Evolutionary conservation across 2,113 vertebrate species (phyloP), one percentile per base, ranked within the genome.

Genomic region (Sapayoa aenigma): DNA sequence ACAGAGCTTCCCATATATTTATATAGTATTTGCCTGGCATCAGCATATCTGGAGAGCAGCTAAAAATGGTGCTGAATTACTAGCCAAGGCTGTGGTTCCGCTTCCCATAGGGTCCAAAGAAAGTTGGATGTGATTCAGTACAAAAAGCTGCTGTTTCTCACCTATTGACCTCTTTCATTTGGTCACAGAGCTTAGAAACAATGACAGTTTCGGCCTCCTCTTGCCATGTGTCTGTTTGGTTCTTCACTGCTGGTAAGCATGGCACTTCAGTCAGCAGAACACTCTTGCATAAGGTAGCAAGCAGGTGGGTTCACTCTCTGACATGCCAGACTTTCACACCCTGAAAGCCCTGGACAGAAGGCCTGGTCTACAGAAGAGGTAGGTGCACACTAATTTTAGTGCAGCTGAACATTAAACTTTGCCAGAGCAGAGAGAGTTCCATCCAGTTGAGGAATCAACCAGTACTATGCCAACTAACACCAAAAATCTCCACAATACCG

Each of bases 191-290:
- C 28, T 82, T 69, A 84, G 21, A 75, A 30, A 17, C 63, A 92
- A 74, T 12, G 39, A 63, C 60, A 63, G 30, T 37, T 79, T 72
- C 0, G 0, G 52, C 18, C 23, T 16, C 1, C 28, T 75, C 83
- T 47, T 59, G n/a, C 47, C 18, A 69, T 1, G 2, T 0, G 0
- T 31, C 17, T 23, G 30, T 80, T 76, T 55, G 60, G 20, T 50
- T 94, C 56, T 80, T 73, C 58, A 66, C 14, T 33, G 41, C 2
- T 6, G 21, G n/a, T 39, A 85, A 65, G 27, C 1, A 5, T 5
- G 12, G 9, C 28, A 35, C 33, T 75, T 46, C 19, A 35, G 24
- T 31, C 14, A 67, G 14, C 37, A 68, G 14, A 87, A 80, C 4
- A 42, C 12, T 67, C 33, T 31, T 2, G 12, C 33, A 41, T 28